Conservation (phyloP, 2,797 vertebrate genomes). For the Ambastaia sidthimunki region DNA sequence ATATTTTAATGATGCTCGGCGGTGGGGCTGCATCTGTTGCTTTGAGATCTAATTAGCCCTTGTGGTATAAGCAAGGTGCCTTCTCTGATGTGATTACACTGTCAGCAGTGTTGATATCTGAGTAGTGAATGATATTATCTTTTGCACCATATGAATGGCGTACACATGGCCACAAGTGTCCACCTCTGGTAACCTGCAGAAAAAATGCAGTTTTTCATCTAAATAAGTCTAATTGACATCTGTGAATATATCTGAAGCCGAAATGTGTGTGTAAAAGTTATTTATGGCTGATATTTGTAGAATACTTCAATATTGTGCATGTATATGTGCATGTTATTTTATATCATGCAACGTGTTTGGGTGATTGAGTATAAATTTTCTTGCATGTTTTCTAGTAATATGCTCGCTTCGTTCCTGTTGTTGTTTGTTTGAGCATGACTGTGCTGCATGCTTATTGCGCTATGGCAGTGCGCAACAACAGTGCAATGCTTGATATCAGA, state of each 20-base stretch:
- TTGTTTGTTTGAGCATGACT: constrained; percentile 33
- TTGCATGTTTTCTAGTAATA: constrained; percentile 37
- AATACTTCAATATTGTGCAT: neutral
- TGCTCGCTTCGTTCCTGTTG: constrained; percentile 31
- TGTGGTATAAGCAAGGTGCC: constrained; percentile 78
- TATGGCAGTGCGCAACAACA: constrained; percentile 5
- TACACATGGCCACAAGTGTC: constrained; percentile 60
- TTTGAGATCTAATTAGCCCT: constrained; percentile 73
- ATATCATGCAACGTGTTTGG: constrained; percentile 18
- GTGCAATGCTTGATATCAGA: neutral
- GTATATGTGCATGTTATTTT: constrained; percentile 32
- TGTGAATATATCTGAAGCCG: neutral
- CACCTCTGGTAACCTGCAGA: constrained; percentile 16
- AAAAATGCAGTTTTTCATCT: neutral
- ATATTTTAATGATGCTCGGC: constrained; percentile 79
- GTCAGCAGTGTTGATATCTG: constrained; percentile 79
- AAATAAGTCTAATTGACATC: neutral
- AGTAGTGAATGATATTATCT: constrained; percentile 78
- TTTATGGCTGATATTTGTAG: constrained; percentile 36
- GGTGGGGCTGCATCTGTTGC: constrained; percentile 70
- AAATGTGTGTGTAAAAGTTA: neutral
- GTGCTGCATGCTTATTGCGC: constrained; percentile 51
- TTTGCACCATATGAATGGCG: constrained; percentile 44
- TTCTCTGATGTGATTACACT: constrained; percentile 84
- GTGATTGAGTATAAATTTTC: constrained; percentile 40